Conservation (phyloP, 92 coral and sea anemone genomes). For the Heteractis magnifica region DNA sequence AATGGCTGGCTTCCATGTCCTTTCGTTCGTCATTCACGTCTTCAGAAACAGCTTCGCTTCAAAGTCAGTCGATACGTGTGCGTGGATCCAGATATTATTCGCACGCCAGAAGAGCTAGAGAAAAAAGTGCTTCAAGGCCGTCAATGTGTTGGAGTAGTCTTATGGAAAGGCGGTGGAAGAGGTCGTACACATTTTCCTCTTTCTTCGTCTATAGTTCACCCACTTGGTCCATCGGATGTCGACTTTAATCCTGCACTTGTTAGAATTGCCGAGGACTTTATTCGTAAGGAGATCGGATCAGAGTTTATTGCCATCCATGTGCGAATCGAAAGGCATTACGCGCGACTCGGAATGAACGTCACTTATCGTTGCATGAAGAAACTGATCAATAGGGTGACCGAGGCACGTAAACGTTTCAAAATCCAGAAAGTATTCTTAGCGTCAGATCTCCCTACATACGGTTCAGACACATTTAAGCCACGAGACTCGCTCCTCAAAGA, state of each 20-base stretch:
- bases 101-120: constrained; percentile 71
- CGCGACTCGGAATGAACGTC: constrained; percentile 76
- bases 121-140: constrained; percentile 76
- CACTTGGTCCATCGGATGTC: constrained; percentile 71
- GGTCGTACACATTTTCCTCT: constrained; percentile 76
- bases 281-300: constrained; percentile 52
- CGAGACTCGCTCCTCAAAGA: constrained; percentile 44
- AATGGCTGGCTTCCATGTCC: constrained; percentile 90
- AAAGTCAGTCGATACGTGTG: constrained; percentile 91
- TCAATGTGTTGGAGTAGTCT: constrained; percentile 83
- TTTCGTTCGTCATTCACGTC: constrained; percentile 74
- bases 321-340: constrained; percentile 83
- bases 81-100: constrained; percentile 90
- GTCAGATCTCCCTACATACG: constrained; percentile 85
- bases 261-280: constrained; percentile 64
- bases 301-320: constrained; percentile 85
- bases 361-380: constrained; percentile 80
- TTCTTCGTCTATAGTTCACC: constrained; percentile 52
- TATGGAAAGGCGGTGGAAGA: constrained; percentile 88
- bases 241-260: constrained; percentile 73
- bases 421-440: constrained; percentile 67
- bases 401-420: constrained; percentile 49
- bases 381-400: constrained; percentile 66
- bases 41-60: constrained; percentile 82
- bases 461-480: constrained; percentile 85